A percentile compares a stretch with the other conserved stretches of the same genome.
These are phyloP conservation scores for Merops nubicus DNA, from an alignment of 2,113 vertebrate species.

Conservation along the genomic window DNA sequence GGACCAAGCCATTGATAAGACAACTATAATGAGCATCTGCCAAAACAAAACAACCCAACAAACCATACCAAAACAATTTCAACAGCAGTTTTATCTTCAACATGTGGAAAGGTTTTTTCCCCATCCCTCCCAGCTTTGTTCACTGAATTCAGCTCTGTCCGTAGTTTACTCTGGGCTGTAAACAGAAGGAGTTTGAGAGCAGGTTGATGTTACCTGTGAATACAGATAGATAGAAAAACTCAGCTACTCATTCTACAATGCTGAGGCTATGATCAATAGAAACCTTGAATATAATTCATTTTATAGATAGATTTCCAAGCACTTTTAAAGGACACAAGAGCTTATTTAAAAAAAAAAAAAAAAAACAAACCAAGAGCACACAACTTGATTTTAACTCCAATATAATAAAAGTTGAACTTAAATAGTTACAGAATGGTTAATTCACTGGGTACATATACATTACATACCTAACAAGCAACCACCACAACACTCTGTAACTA, in stretches of 20 bases:
- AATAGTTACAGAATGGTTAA: neutral
- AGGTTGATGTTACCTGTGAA: neutral
- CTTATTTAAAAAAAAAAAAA: neutral
- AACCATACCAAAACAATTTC: neutral
- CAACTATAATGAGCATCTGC: neutral
- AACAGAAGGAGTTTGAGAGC: neutral
- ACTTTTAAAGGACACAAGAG: neutral
- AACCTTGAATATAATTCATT: fast-evolving
- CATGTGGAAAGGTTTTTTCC: fast-evolving
- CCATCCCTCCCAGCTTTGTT: fast-evolving
- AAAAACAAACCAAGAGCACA: no score
- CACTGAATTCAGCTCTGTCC: neutral
- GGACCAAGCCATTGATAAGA: neutral
- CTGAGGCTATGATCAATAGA: neutral
- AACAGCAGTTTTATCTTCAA: neutral
- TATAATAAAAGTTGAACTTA: neutral
- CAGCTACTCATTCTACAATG: neutral
- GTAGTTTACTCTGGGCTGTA: neutral
- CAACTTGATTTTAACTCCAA: neutral
- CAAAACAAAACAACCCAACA: no score
- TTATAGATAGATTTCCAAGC: neutral
- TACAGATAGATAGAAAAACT: fast-evolving
- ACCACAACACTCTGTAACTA: neutral
- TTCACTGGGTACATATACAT: neutral
- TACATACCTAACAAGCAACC: fast-evolving